Evolutionary conservation across 92 coral and sea anemone genomes (phyloP).

Genomic region (Porites lobata): DNA sequence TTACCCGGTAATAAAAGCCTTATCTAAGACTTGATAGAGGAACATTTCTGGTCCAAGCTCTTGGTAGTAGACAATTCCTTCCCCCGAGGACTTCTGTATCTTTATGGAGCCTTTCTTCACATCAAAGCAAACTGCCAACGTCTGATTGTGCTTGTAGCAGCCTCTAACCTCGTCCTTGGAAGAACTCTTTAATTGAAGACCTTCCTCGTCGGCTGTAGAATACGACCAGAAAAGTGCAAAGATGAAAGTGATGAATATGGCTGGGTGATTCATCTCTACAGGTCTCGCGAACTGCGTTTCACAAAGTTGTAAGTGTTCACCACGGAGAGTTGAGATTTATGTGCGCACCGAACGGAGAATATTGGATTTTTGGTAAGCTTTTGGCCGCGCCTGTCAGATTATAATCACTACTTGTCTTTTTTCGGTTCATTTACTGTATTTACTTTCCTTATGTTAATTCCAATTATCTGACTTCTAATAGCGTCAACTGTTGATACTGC

Average conservation of each 20-base stretch:
- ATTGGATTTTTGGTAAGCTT: too few relatives aligned
- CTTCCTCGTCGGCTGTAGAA: not conserved
- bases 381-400: too few relatives aligned
- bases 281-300: too few relatives aligned
- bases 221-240: not conserved
- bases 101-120: slow-evolving; percentile 19
- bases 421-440: too few relatives aligned
- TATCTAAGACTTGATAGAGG: slow-evolving; percentile 29
- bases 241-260: not conserved
- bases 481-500: too few relatives aligned
- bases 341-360: too few relatives aligned
- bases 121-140: slow-evolving; percentile 36
- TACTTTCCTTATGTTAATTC: too few relatives aligned
- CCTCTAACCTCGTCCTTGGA: slow-evolving; percentile 23
- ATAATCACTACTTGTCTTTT: too few relatives aligned
- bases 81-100: slow-evolving; percentile 20
- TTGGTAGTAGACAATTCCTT: slow-evolving; percentile 5
- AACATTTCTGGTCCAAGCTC: slow-evolving; percentile 28
- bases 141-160: slow-evolving; percentile 28
- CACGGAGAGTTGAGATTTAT: too few relatives aligned
- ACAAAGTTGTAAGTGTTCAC: too few relatives aligned
- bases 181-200: slow-evolving; percentile 14
- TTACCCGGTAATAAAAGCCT: slow-evolving; percentile 32
- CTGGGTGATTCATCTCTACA: not conserved
- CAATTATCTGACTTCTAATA: too few relatives aligned